These are phyloP conservation scores for Festucalex cinctus DNA, from an alignment of 2,113 vertebrate genomes.

Conservation along the genomic window DNA sequence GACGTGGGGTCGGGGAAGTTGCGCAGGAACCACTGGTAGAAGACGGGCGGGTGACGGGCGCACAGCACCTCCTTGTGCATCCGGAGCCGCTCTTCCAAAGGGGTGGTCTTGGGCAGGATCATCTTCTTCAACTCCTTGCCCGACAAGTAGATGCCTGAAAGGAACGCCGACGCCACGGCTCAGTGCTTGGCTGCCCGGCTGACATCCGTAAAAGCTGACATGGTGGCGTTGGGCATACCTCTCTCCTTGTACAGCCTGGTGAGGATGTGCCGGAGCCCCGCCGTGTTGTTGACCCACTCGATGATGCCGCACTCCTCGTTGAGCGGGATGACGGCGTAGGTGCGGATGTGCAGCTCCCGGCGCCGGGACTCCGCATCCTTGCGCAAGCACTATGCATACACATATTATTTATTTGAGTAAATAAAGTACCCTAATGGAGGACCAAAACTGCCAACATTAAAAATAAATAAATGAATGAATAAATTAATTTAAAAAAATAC, in stretches of 20 bases:
- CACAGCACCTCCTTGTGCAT: slow-evolving; percentile 89
- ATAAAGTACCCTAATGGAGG: no score
- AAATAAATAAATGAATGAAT: no score
- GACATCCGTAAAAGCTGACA: neutral
- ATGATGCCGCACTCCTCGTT: slow-evolving; percentile 98
- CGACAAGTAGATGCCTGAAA: slow-evolving; percentile 84
- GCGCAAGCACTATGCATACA: slow-evolving; percentile 81
- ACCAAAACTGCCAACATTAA: no score
- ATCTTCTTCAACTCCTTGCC: slow-evolving; percentile 91
- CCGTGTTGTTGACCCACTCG: slow-evolving; percentile 97
- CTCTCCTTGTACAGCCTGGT: slow-evolving; percentile 96
- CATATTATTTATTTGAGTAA: neutral
- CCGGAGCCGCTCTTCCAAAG: slow-evolving; percentile 86
- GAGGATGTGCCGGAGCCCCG: slow-evolving; percentile 90
- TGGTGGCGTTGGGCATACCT: slow-evolving; percentile 66
- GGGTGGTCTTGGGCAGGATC: slow-evolving; percentile 86
- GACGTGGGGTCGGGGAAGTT: slow-evolving; percentile 95
- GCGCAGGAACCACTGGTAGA: slow-evolving; percentile 95
- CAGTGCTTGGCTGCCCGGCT: neutral
- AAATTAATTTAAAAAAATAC: no score
- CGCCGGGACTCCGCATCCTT: slow-evolving; percentile 95
- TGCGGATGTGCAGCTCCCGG: slow-evolving; percentile 91
- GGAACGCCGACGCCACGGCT: neutral
- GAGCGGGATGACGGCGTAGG: slow-evolving; percentile 94
- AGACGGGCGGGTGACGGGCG: slow-evolving; percentile 87